These are phyloP conservation scores for Spinibarbus caldwelli DNA, from an alignment of 2,797 vertebrate species.

Conservation along the genomic window DNA sequence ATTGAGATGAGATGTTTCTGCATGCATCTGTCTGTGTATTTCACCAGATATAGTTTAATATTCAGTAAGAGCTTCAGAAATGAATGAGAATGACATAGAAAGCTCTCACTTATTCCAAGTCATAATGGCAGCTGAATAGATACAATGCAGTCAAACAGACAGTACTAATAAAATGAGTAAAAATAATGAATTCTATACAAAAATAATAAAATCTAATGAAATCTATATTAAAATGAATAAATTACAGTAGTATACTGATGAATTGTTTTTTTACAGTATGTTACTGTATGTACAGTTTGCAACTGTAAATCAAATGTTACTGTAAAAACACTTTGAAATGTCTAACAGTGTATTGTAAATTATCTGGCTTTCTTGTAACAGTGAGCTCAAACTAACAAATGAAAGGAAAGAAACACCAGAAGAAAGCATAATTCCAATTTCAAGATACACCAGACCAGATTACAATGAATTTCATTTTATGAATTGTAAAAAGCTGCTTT, in stretches of 20 bases:
- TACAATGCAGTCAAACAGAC: not conserved
- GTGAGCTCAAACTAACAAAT: not conserved
- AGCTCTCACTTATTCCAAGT: not conserved
- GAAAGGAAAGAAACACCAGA: not conserved
- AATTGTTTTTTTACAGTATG: too few species aligned
- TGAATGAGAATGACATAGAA: not conserved
- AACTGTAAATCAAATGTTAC: too few species aligned
- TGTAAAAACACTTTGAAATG: too few species aligned
- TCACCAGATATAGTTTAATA: not conserved
- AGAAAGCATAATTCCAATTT: not conserved
- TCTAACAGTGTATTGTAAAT: too few species aligned
- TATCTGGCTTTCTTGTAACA: not conserved
- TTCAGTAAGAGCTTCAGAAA: slow-evolving; percentile 12
- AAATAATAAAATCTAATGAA: too few species aligned
- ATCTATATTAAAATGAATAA: too few species aligned
- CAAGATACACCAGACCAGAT: not conserved
- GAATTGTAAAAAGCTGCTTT: not conserved
- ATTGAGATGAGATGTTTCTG: not conserved
- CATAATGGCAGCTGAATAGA: not conserved
- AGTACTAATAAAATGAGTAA: not conserved
- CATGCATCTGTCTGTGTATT: not conserved
- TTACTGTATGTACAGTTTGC: too few species aligned
- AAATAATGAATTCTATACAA: too few species aligned
- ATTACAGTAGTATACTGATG: too few species aligned
- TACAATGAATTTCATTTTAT: not conserved